These are phyloP conservation scores for Microhierax caerulescens DNA, from an alignment of 2,797 vertebrate genomes.

Conservation along the genomic window DNA sequence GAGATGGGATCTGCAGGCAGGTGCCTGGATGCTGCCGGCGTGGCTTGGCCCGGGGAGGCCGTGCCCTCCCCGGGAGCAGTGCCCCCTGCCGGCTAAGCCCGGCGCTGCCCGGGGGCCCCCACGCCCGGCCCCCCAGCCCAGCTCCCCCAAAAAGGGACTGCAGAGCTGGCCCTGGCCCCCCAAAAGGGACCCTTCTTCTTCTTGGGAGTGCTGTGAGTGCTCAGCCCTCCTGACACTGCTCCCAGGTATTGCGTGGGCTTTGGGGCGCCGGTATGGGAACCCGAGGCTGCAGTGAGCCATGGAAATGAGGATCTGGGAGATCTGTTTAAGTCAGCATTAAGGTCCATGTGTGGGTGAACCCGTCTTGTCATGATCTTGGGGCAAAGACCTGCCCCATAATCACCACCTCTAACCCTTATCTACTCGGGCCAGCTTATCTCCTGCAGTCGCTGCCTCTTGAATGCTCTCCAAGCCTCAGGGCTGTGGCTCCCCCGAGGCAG, in stretches of 20 bases:
- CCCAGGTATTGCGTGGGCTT: neutral
- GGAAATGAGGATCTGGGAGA: conserved; percentile 44
- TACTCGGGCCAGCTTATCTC: conserved; percentile 38
- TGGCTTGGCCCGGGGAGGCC: neutral
- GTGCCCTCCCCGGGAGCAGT: neutral
- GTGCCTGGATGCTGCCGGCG: neutral
- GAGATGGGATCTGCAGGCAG: neutral
- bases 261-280: neutral
- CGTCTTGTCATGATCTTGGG: conserved; percentile 44
- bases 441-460: conserved; percentile 12
- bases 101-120: neutral
- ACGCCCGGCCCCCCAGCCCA: fast-evolving
- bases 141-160: fast-evolving
- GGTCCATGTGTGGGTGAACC: conserved; percentile 55
- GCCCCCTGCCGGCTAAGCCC: neutral
- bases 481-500: conserved; percentile 17
- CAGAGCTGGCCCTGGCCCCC: fast-evolving
- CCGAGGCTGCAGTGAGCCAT: neutral
- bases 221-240: fast-evolving
- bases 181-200: neutral
- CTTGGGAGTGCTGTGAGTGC: fast-evolving
- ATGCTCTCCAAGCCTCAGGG: conserved; percentile 23
- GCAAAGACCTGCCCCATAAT: conserved; percentile 51
- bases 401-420: conserved; percentile 57
- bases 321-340: conserved; percentile 51